Evolutionary conservation across 2,888 invertebrate genomes (phyloP).

Genomic region (Neoascia interrupta): DNA sequence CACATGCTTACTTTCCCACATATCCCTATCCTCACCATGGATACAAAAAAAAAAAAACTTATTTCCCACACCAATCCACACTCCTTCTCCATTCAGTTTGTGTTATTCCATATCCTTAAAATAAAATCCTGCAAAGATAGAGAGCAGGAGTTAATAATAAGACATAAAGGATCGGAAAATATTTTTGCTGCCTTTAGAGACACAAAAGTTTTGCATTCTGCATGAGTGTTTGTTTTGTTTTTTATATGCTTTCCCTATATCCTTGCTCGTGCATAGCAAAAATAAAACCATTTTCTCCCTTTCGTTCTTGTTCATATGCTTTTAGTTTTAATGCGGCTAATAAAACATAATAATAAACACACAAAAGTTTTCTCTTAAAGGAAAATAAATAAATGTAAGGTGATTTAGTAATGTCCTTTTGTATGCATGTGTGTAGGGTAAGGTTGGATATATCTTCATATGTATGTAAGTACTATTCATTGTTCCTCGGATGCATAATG

Average conservation of each 20-base stretch:
- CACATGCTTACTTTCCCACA: slow-evolving; percentile 58
- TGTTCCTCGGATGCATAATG: slow-evolving; percentile 47
- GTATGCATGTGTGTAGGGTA: slow-evolving; percentile 6
- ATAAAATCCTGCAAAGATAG: slow-evolving; percentile 61
- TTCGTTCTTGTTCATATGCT: slow-evolving; percentile 22
- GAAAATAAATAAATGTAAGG: slow-evolving; percentile 15
- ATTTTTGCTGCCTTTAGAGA: slow-evolving; percentile 47
- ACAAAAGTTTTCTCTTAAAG: slow-evolving; percentile 17
- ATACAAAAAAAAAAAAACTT: slow-evolving; percentile 41
- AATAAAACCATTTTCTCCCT: slow-evolving; percentile 16
- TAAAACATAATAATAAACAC: slow-evolving; percentile 58
- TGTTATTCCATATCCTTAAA: slow-evolving; percentile 64
- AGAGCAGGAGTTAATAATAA: slow-evolving; percentile 60
- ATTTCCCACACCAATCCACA: not conserved
- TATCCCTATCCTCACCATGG: not conserved
- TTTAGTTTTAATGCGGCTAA: slow-evolving; percentile 64
- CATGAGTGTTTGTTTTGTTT: slow-evolving; percentile 20
- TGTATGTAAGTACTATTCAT: not conserved
- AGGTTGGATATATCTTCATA: not conserved
- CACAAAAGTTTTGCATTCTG: slow-evolving; percentile 47
- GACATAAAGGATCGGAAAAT: slow-evolving; percentile 62
- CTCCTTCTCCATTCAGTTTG: slow-evolving; percentile 47
- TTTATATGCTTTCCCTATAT: slow-evolving; percentile 20
- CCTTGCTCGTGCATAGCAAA: slow-evolving; percentile 36
- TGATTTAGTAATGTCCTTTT: slow-evolving; percentile 28